A percentile compares a stretch with the other conserved stretches of the same genome.
Evolutionary conservation across 2,888 invertebrate genomes (phyloP).

Genomic region (Coelogynopora nodosa): DNA sequence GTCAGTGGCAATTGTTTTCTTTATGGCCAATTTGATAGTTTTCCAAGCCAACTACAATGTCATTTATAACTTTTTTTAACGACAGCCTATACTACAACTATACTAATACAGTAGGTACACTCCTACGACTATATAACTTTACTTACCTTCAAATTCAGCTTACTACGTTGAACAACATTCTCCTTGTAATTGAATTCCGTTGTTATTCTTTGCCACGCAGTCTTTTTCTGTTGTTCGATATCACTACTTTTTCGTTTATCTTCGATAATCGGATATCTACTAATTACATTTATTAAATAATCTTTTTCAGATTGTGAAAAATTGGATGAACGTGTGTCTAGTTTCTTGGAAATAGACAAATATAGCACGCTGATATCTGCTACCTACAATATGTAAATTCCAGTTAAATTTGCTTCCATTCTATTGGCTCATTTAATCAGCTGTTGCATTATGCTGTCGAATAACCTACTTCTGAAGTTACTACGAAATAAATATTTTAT

Average conservation of each 20-base stretch:
- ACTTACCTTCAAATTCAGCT: background rate
- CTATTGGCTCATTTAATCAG: slow-evolving; percentile 28
- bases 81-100: background rate
- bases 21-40: background rate
- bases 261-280: background rate
- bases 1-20: background rate
- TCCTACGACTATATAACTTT: background rate
- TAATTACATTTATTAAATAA: too few relatives aligned
- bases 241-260: background rate
- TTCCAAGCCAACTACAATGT: background rate
- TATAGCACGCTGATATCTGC: too few relatives aligned
- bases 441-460: slow-evolving; percentile 24
- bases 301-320: too few relatives aligned
- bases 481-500: slow-evolving; percentile 18
- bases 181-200: background rate
- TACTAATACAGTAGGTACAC: background rate
- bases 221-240: background rate
- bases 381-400: background rate
- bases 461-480: slow-evolving; percentile 31
- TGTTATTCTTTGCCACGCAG: background rate
- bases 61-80: background rate
- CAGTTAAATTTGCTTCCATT: slow-evolving; percentile 20
- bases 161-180: background rate
- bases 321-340: too few relatives aligned
- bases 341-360: too few relatives aligned